phyloP scores from a whole-genome alignment of 2,797 vertebrate genomes.

The Gymnothorax javanicus region DNA sequence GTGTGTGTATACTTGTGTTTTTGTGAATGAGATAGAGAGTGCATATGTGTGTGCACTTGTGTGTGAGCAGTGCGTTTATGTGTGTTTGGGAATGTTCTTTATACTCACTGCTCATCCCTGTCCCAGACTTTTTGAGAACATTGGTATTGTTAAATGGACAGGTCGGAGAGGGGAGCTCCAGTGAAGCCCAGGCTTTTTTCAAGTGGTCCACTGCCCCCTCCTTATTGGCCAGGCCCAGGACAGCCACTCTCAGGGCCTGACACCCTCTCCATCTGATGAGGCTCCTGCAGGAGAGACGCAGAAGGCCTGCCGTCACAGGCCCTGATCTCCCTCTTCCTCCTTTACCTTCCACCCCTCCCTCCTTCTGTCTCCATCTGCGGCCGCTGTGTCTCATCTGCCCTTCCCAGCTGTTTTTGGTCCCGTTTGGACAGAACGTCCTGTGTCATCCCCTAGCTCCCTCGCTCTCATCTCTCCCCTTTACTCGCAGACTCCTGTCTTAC shows the following conservation, averaged over 20 bases:
- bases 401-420: not conserved
- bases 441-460: slow-evolving; percentile 26
- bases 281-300: slow-evolving; percentile 61
- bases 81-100: not conserved
- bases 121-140: not conserved
- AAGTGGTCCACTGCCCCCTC: slow-evolving; percentile 72
- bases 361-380: slow-evolving; percentile 22
- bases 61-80: not conserved
- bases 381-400: slow-evolving; percentile 26
- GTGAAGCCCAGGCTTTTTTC: slow-evolving; percentile 73
- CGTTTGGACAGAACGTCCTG: not conserved
- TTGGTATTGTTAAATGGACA: not conserved
- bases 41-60: slow-evolving; percentile 28
- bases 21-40: not conserved
- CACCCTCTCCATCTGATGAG: slow-evolving; percentile 85
- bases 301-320: slow-evolving; percentile 52
- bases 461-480: slow-evolving; percentile 32
- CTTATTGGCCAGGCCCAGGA: slow-evolving; percentile 66
- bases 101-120: slow-evolving; percentile 1
- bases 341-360: slow-evolving; percentile 31
- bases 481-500: slow-evolving; percentile 34
- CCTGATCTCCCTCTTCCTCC: slow-evolving; percentile 67
- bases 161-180: not conserved
- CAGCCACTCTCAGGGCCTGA: slow-evolving; percentile 72
- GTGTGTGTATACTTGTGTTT: not conserved